Percentiles rank a stretch among this genome's conserved stretches.
Evolutionary conservation across 2,888 invertebrate genomes (phyloP).

Genomic region (Dendrolimus pini): DNA sequence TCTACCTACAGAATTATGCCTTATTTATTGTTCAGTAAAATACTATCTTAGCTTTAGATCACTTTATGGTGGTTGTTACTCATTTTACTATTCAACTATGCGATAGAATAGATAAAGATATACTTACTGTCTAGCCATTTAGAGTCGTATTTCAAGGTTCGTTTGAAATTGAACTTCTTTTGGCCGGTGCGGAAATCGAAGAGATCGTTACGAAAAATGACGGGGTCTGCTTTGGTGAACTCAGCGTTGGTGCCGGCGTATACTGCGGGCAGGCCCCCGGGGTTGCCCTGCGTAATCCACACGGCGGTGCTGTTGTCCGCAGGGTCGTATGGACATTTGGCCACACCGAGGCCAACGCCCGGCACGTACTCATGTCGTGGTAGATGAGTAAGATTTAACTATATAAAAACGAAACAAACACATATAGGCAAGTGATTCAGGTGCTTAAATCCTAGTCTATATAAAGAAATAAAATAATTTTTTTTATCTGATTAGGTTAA

Average conservation of each 20-base stretch:
- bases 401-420: slow-evolving; percentile 7
- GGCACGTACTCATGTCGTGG: slow-evolving; percentile 78
- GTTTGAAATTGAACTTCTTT: slow-evolving; percentile 78
- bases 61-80: slow-evolving; percentile 1
- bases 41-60: slow-evolving; percentile 1
- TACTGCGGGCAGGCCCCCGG: slow-evolving; percentile 79
- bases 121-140: slow-evolving; percentile 85
- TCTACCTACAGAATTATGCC: neutral
- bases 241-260: slow-evolving; percentile 86
- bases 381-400: slow-evolving; percentile 75
- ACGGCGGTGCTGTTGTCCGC: slow-evolving; percentile 85
- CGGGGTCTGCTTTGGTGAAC: slow-evolving; percentile 82
- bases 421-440: too few species aligned
- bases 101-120: neutral
- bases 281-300: slow-evolving; percentile 82
- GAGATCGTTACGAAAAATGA: slow-evolving; percentile 82
- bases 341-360: slow-evolving; percentile 81
- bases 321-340: slow-evolving; percentile 84
- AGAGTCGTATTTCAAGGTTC: slow-evolving; percentile 82
- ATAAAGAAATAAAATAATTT: too few species aligned
- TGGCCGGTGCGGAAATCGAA: slow-evolving; percentile 77
- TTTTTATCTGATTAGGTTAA: too few species aligned
- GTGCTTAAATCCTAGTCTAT: too few species aligned
- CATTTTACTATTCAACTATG: slow-evolving; percentile 1
- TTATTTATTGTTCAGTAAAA: slow-evolving; percentile 4